phyloP scores from a whole-genome alignment of 2,888 invertebrate genomes.

The Carpatolechia fugitivella region DNA sequence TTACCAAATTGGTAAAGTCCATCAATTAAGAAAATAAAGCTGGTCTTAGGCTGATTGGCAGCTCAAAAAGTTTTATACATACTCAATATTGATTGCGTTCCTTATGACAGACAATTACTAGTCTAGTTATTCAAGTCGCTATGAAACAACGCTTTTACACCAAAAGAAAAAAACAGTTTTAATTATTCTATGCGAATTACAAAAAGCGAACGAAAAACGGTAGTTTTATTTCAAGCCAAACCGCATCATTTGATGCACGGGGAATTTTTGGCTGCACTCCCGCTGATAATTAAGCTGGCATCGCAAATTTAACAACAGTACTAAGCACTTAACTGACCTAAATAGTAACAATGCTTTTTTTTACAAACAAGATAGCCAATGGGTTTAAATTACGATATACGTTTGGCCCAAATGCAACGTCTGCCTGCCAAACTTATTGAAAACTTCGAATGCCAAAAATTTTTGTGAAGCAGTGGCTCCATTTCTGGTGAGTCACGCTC shows the following conservation, averaged over 20 bases:
- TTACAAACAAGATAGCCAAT: neutral
- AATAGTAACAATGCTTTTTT: neutral
- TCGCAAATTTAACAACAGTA: slow-evolving; percentile 3
- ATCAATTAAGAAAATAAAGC: no score
- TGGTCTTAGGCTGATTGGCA: no score
- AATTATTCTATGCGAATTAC: no score
- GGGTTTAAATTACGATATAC: neutral
- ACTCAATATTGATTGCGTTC: no score
- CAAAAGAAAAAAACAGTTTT: no score
- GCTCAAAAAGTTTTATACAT: no score
- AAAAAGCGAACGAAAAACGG: neutral
- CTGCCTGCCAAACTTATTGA: neutral
- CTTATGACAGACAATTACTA: no score
- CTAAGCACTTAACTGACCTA: neutral
- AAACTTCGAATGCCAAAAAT: neutral
- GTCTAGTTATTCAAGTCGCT: no score
- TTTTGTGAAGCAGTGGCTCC: neutral
- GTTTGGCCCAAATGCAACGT: neutral
- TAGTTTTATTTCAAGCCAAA: neutral
- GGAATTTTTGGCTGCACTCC: neutral
- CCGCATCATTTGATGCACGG: neutral
- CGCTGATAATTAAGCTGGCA: neutral
- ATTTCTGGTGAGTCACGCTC: no score
- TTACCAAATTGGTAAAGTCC: no score
- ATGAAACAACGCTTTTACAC: no score